Evolutionary conservation across 2,797 vertebrate species (phyloP).

Genomic region (Paramormyrops hopkinsi): DNA sequence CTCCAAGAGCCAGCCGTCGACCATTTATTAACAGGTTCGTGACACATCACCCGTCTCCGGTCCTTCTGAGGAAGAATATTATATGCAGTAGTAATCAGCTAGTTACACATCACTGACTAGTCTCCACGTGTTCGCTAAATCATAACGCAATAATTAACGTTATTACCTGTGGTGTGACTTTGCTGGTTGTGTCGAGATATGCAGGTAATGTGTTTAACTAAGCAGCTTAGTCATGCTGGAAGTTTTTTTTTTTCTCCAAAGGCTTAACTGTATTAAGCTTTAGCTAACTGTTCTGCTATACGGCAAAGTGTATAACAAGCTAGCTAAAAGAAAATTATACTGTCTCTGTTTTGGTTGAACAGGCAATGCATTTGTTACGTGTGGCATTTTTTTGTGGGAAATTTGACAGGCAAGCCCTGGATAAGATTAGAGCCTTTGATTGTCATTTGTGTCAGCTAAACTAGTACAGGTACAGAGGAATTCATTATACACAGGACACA

Average conservation of each 20-base stretch:
- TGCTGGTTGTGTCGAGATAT: neutral
- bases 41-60: neutral
- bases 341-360: neutral
- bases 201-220: neutral
- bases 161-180: neutral
- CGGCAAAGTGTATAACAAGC: neutral
- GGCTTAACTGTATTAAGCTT: neutral
- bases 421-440: neutral
- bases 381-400: neutral
- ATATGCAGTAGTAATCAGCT: neutral
- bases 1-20: slow-evolving; percentile 58
- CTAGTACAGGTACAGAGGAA: neutral
- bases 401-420: neutral
- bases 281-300: neutral
- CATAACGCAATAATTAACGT: neutral
- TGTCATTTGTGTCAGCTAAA: neutral
- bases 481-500: neutral
- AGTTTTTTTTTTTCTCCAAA: neutral
- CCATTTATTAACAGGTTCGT: slow-evolving; percentile 63
- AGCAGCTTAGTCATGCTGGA: neutral
- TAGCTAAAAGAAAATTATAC: neutral
- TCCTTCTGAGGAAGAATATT: neutral
- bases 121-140: neutral
- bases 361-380: neutral
- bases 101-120: neutral